These are phyloP conservation scores for Cercocebus atys DNA, from an alignment of 2,113 vertebrate genomes.

Conservation along the genomic window DNA sequence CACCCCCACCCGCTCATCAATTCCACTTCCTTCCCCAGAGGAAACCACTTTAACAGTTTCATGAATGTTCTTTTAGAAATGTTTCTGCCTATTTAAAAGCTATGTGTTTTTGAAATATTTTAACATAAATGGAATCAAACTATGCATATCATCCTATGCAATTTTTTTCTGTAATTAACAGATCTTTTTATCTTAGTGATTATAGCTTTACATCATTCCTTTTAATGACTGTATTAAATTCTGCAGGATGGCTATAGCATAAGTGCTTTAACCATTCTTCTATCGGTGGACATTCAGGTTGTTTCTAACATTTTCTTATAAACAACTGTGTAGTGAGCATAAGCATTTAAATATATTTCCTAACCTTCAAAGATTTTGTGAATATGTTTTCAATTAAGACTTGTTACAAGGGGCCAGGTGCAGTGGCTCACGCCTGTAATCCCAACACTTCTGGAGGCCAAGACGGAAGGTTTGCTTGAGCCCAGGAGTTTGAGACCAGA, in stretches of 20 bases:
- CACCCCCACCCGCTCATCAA: neutral
- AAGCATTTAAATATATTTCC: neutral
- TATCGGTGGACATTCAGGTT: neutral
- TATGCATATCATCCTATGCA: neutral
- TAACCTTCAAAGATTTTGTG: neutral
- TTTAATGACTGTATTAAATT: neutral
- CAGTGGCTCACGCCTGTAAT: too few species aligned
- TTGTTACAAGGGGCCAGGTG: neutral
- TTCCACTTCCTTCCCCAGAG: conserved; percentile 68
- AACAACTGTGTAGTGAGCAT: neutral
- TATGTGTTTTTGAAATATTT: neutral
- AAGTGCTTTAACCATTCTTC: neutral
- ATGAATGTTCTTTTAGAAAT: conserved; percentile 29
- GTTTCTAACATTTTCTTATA: conserved; percentile 25
- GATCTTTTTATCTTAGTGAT: neutral
- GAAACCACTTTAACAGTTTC: conserved; percentile 61
- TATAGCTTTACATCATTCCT: neutral
- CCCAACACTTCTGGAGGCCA: too few species aligned
- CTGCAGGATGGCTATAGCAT: neutral
- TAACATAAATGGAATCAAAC: neutral
- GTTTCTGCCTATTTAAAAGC: conserved; percentile 25
- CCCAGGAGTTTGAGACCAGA: too few species aligned
- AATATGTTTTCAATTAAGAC: neutral
- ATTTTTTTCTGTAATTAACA: neutral
- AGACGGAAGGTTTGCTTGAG: too few species aligned